Evolutionary conservation across 2,888 invertebrate species (phyloP).

Genomic region (Dynastes grantii): DNA sequence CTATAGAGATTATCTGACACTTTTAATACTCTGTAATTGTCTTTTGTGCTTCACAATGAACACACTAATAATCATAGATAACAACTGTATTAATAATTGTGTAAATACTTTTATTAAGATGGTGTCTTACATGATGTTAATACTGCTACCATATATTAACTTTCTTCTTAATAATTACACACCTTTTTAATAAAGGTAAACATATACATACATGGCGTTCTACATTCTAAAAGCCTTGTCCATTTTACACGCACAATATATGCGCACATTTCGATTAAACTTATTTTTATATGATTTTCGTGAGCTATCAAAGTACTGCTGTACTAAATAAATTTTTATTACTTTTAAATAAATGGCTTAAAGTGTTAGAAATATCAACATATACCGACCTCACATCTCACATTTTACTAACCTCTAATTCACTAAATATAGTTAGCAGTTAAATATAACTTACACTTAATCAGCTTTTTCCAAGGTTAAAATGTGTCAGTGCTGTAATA

Average conservation of each 20-base stretch:
- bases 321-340: not conserved
- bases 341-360: not conserved
- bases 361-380: too few species aligned
- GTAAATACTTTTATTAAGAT: slow-evolving; percentile 39
- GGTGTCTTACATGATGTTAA: slow-evolving; percentile 15
- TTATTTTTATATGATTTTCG: slow-evolving; percentile 60
- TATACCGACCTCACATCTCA: too few species aligned
- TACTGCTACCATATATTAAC: not conserved
- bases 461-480: too few species aligned
- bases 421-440: too few species aligned
- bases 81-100: not conserved
- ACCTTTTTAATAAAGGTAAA: slow-evolving; percentile 41
- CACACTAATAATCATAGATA: slow-evolving; percentile 15
- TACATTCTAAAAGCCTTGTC: slow-evolving; percentile 15
- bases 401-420: too few species aligned
- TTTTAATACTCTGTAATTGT: slow-evolving; percentile 5
- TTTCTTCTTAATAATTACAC: slow-evolving; percentile 2
- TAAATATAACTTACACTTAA: too few species aligned
- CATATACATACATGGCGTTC: slow-evolving; percentile 12
- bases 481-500: too few species aligned
- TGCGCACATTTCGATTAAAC: slow-evolving; percentile 75
- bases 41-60: slow-evolving; percentile 18
- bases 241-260: slow-evolving; percentile 75
- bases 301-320: slow-evolving; percentile 44
- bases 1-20: slow-evolving; percentile 19